Base-by-base conservation (phyloP, 2,888 invertebrate genomes). In the Hypena proboscidalis region DNA sequence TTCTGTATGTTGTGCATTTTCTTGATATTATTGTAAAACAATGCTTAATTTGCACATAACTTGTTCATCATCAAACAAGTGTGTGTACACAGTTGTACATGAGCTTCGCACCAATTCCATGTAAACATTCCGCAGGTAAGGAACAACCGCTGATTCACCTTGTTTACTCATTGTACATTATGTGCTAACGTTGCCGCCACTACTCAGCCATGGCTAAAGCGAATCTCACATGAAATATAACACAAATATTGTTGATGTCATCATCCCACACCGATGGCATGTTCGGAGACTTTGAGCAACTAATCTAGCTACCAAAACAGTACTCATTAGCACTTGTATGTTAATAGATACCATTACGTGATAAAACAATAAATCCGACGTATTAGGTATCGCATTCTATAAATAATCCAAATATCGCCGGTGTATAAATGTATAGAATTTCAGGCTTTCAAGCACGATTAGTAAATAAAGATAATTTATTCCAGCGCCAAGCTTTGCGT, bases 81-180 rank as follows among this genome's bases (percentile, higher is more conserved):
- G 42, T 80, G 65, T 85, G 73, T 84, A 74, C 73, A 82, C 84
- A 85, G 80, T 65, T 83, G 80, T 53, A 58, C 50, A 46, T 48
- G 63, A 69, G 70, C 71, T 65, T 69, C 69, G 71, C 57, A 61
- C 67, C 59, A 70, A 74, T 74, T 75, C 76, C 75, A 72, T 77
- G 73, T 67, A 63, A 57, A 50, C 60, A 62, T 68, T 55, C 70
- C 68, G 67, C 63, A 64, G 72, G 58, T 69, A 69, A 79, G 69
- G 67, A 68, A 68, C 71, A 75, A 77, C 43, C 61, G 70, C 73
- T 89, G 88, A 89, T 71, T 89, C 88, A 88, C 65, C 47, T 41
- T 76, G 74, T 83, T 77, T 77, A 72, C 70, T 60, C 69, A 26
- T 35, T 46, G 47, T 58, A 66, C 59, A 64, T 35, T 47, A 54